Evolutionary conservation across 2,888 invertebrate species (phyloP).

Genomic region (Toxonevra muliebris): DNA sequence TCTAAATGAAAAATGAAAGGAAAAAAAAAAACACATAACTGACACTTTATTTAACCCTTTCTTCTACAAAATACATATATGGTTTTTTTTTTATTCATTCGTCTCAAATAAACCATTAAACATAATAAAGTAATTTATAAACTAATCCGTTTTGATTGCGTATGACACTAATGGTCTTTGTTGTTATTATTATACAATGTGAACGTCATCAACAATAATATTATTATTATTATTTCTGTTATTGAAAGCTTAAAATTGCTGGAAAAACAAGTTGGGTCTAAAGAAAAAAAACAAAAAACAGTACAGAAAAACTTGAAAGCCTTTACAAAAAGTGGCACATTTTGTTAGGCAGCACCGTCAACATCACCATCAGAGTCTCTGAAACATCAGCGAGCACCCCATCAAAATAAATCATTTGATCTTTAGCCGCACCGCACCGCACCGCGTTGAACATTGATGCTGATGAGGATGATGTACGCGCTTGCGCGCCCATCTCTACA

Average conservation of each 20-base stretch:
- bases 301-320: no score
- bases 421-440: constrained; percentile 27
- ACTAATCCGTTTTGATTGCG: constrained; percentile 54
- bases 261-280: no score
- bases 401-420: constrained; percentile 32
- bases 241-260: no score
- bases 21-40: constrained; percentile 5
- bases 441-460: constrained; percentile 17
- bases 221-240: background rate
- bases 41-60: constrained; percentile 25
- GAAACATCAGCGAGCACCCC: background rate
- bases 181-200: background rate
- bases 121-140: constrained; percentile 52
- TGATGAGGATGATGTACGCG: background rate
- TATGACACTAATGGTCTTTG: constrained; percentile 43
- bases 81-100: constrained; percentile 36
- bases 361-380: no score
- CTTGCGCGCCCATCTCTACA: background rate
- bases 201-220: constrained; percentile 10
- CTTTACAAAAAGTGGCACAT: no score
- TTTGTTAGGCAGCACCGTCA: no score
- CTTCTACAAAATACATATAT: no score
- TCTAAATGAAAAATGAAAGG: no score
- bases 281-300: no score
- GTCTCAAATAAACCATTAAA: constrained; percentile 36